Evolutionary conservation across 2,113 vertebrate genomes (phyloP), one percentile per base, ranked within the genome.

Genomic region (Colius striatus): DNA sequence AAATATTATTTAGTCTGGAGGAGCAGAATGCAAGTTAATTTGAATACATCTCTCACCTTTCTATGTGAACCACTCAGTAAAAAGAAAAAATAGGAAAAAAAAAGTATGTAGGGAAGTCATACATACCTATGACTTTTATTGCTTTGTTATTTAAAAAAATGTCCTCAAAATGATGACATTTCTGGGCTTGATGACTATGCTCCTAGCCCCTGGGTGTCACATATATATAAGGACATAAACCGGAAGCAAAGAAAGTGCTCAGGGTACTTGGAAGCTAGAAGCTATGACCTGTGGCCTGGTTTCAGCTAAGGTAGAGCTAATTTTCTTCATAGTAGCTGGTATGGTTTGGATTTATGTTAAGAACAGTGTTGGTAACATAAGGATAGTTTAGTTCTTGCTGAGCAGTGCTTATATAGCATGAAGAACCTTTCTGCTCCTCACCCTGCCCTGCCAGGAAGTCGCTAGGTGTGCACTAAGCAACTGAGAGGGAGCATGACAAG

Each of bases 41-140:
- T 57, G 13, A 47, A 26, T 63, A 62, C 4, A 21, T 68, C 10
- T 43, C 10, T 62, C n/a, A 71, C 18, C 8, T 67, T 61, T 55
- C 43, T 66, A 13, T 41, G 11, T 1, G 3, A 76, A 62, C 23
- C 2, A 41, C 8, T 34, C 1, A 1, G 15, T 27, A 6, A 48
- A 48, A 54, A 54, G n/a, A 43, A 50, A 2, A 15, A 10, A 3
- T 3, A 10, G 22, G 43, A 86, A 55, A 67, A 75, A 30, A 43
- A 6, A 21, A 15, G 6, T 8, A 11, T 66, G 12, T 85, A 60
- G 3, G 41, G 34, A 84, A 81, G 19, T 41, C 8, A 25, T 43
- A 41, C 6, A 26, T 36, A 57, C 3, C 13, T 30, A 92, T 30
- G 22, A 7, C 14, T 67, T 75, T 78, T 50, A 50, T 67, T 60